phyloP scores from a whole-genome alignment of 2,797 vertebrate species.

The Rhincodon typus region DNA sequence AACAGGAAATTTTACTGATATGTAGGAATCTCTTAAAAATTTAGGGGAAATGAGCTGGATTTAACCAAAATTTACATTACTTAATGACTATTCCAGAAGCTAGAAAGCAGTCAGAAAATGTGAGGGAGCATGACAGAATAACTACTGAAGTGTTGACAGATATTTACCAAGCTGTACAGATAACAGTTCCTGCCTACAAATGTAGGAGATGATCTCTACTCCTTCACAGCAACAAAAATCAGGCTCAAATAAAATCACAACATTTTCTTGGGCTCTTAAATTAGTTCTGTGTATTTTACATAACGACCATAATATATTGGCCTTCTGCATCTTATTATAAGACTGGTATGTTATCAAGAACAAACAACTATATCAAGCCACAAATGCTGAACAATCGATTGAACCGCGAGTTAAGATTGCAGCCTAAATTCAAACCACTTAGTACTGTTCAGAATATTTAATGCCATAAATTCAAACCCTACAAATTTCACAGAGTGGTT shows the following conservation, averaged over 20 bases:
- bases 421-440: not conserved
- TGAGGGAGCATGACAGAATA: not conserved
- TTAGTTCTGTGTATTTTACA: not conserved
- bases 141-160: not conserved
- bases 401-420: not conserved
- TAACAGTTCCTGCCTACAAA: not conserved
- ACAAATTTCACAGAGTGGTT: not conserved
- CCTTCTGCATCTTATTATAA: not conserved
- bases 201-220: not conserved
- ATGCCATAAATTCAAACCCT: not conserved
- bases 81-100: not conserved
- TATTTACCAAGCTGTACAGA: not conserved
- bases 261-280: not conserved
- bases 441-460: not conserved
- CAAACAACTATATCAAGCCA: not conserved
- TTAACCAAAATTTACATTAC: not conserved
- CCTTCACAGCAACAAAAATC: not conserved
- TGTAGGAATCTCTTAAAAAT: not conserved
- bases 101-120: not conserved
- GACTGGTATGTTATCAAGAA: not conserved
- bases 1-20: not conserved
- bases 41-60: not conserved
- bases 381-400: not conserved
- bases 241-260: not conserved
- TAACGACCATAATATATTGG: not conserved